A percentile compares a stretch with the other conserved stretches of the same genome.
Conservation (phyloP, 2,797 vertebrate species). For the Ptychobarbus kaznakovi region DNA sequence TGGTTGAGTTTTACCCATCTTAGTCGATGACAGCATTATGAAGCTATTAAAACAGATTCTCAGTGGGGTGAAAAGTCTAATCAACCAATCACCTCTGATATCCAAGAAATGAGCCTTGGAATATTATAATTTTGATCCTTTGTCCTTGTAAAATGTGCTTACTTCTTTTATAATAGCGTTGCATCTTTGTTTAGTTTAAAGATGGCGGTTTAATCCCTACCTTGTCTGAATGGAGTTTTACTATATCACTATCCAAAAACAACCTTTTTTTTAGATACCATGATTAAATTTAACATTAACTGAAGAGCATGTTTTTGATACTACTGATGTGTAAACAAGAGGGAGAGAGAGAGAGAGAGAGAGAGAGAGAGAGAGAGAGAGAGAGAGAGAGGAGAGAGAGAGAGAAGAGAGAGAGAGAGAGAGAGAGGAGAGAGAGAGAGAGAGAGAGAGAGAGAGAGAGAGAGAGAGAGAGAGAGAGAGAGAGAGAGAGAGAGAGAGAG, state of each 20-base stretch:
- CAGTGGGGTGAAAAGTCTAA: slow-evolving; percentile 73
- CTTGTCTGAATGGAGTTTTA: slow-evolving; percentile 26
- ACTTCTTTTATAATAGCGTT: slow-evolving; percentile 36
- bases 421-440: background rate
- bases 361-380: slow-evolving; percentile 6
- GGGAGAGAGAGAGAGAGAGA: slow-evolving; percentile 7
- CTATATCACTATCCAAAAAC: background rate
- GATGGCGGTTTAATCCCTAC: background rate
- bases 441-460: background rate
- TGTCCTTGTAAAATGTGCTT: slow-evolving; percentile 70
- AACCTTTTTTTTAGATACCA: background rate
- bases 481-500: background rate
- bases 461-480: slow-evolving; percentile 7
- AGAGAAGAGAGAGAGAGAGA: background rate
- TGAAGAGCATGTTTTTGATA: slow-evolving; percentile 10
- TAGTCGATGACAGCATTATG: slow-evolving; percentile 77
- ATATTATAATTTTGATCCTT: slow-evolving; percentile 77
- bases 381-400: background rate
- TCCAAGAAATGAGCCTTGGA: slow-evolving; percentile 77
- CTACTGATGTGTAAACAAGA: slow-evolving; percentile 13
- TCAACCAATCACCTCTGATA: slow-evolving; percentile 82
- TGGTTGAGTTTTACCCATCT: slow-evolving; percentile 89
- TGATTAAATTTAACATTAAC: slow-evolving; percentile 12
- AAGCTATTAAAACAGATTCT: slow-evolving; percentile 81
- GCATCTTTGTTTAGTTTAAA: slow-evolving; percentile 37